These are phyloP conservation scores for Felis chaus DNA, from an alignment of 2,113 vertebrate genomes.

Conservation along the genomic window DNA sequence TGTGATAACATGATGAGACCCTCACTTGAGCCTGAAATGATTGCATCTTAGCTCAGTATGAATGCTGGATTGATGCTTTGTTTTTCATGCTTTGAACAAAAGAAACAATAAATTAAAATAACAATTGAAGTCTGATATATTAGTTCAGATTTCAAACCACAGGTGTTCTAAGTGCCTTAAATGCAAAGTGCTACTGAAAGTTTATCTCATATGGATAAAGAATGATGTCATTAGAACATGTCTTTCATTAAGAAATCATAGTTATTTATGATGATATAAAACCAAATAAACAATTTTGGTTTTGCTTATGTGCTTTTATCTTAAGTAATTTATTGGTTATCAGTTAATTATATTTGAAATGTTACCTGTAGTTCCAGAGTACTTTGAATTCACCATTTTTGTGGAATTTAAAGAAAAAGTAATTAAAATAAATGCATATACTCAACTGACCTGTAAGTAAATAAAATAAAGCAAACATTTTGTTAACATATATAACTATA, in stretches of 20 bases:
- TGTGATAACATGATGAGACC: conserved; percentile 18
- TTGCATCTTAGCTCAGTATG: conserved; percentile 32
- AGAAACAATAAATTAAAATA: conserved; percentile 46
- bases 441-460: neutral
- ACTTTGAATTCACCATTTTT: neutral
- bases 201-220: conserved; percentile 34
- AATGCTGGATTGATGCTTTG: conserved; percentile 36
- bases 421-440: neutral
- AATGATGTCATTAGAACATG: conserved; percentile 18
- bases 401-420: neutral
- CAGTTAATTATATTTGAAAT: neutral
- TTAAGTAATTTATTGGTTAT: conserved; percentile 31
- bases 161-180: conserved; percentile 16
- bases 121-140: conserved; percentile 42
- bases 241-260: conserved; percentile 39
- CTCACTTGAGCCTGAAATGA: conserved; percentile 50
- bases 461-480: neutral
- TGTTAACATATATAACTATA: neutral
- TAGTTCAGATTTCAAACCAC: conserved; percentile 44
- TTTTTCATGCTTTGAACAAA: neutral
- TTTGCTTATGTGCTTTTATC: neutral
- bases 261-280: neutral
- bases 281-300: neutral
- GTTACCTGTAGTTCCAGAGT: neutral
- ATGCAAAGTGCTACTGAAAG: neutral